Percentiles rank a stretch among this genome's conserved stretches.
Conservation (phyloP, 30 jellyfish, hydroid and myxozoan genomes). For the Aurelia aurita complex sp. Pacific region DNA sequence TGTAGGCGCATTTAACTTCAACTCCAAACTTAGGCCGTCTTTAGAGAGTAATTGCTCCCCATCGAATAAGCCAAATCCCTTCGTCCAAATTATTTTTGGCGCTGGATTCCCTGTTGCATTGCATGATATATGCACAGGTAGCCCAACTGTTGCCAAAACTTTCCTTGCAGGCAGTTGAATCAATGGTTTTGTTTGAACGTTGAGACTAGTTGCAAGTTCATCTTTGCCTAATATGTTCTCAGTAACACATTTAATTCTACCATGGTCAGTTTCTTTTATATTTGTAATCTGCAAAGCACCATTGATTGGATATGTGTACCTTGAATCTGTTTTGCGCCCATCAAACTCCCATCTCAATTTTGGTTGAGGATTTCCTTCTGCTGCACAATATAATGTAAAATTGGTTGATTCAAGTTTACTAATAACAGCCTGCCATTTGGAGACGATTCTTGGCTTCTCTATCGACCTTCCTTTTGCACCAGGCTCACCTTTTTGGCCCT, state of each 20-base stretch:
- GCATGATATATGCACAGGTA: too few relatives aligned
- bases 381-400: constrained; percentile 19
- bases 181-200: too few relatives aligned
- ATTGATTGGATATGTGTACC: constrained; percentile 4
- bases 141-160: too few relatives aligned
- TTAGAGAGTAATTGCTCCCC: too few relatives aligned
- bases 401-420: not conserved
- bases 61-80: too few relatives aligned
- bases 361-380: constrained; percentile 24
- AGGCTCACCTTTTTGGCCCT: constrained; percentile 41
- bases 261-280: constrained; percentile 6
- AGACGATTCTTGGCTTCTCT: constrained; percentile 6
- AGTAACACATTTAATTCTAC: constrained; percentile 11
- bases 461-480: constrained; percentile 18
- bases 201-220: too few relatives aligned
- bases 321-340: constrained; percentile 3
- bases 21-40: not conserved
- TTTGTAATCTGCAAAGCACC: constrained; percentile 18
- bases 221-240: not conserved
- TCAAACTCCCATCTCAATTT: constrained; percentile 4
- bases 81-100: too few relatives aligned
- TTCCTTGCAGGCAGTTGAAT: too few relatives aligned
- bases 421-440: not conserved
- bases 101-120: too few relatives aligned
- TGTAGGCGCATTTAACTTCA: not conserved